A percentile compares a stretch with the other conserved stretches of the same genome.
Evolutionary conservation across 2,113 vertebrate species (phyloP).

Genomic region (Nettapus auritus): DNA sequence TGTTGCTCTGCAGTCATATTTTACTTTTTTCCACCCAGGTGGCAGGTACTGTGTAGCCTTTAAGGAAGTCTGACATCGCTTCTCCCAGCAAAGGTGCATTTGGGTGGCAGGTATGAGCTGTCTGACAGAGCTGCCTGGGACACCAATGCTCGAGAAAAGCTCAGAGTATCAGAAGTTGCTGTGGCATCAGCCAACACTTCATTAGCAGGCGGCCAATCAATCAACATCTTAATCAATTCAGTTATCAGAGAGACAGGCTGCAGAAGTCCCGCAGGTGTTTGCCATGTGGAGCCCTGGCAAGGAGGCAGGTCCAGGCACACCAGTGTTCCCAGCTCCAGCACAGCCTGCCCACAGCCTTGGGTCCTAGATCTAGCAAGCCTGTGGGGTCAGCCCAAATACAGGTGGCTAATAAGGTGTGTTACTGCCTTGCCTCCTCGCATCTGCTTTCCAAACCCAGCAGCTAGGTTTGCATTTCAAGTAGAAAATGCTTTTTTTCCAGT

Average conservation of each 20-base stretch:
- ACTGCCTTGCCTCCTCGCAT: background rate
- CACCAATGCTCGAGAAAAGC: background rate
- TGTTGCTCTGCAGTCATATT: accelerated
- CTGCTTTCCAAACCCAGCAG: background rate
- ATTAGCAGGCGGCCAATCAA: background rate
- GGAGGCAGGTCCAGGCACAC: background rate
- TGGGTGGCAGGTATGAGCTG: background rate
- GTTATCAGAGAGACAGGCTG: background rate
- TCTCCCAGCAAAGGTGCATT: background rate
- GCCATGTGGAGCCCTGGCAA: background rate
- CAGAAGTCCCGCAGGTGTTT: accelerated
- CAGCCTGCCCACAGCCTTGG: accelerated
- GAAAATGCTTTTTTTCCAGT: background rate
- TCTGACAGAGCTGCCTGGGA: background rate
- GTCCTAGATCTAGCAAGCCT: background rate
- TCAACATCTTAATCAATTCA: accelerated
- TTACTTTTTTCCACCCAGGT: accelerated
- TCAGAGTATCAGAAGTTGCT: background rate
- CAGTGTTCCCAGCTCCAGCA: background rate
- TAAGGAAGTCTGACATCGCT: background rate
- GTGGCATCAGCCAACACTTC: background rate
- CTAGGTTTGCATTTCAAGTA: background rate
- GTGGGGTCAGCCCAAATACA: background rate
- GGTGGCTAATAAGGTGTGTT: accelerated
- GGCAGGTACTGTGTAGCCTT: background rate